Evolutionary conservation across 1,140 invertebrate genomes (phyloP).

Genomic region (Zophobas morio): DNA sequence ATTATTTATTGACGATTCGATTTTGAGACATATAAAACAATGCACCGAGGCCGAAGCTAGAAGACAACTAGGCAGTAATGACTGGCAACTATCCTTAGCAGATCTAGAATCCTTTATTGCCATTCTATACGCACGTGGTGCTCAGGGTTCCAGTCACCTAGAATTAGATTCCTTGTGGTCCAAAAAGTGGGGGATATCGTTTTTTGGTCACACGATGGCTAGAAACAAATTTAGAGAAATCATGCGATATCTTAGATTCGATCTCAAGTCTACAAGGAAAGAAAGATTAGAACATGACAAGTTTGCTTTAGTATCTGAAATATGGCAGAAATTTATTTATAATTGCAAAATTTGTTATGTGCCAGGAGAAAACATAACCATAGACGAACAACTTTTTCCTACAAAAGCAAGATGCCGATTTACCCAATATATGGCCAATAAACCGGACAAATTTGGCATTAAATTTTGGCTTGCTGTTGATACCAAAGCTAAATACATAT

Average conservation of each 20-base stretch:
- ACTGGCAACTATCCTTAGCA: slow-evolving; percentile 55
- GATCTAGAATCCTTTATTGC: slow-evolving; percentile 62
- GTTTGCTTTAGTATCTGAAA: slow-evolving; percentile 63
- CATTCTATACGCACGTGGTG: slow-evolving; percentile 60
- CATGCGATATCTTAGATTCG: slow-evolving; percentile 63
- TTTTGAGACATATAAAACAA: slow-evolving; percentile 48
- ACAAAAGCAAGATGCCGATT: slow-evolving; percentile 64
- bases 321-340: slow-evolving; percentile 64
- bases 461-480: slow-evolving; percentile 66
- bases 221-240: slow-evolving; percentile 63
- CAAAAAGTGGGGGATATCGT: slow-evolving; percentile 54
- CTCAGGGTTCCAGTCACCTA: slow-evolving; percentile 56
- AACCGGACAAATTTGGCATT: slow-evolving; percentile 66
- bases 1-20: slow-evolving; percentile 57
- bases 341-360: slow-evolving; percentile 64
- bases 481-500: slow-evolving; percentile 63
- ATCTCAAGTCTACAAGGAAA: slow-evolving; percentile 59
- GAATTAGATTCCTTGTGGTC: slow-evolving; percentile 56
- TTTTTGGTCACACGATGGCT: slow-evolving; percentile 61
- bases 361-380: slow-evolving; percentile 61
- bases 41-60: slow-evolving; percentile 51
- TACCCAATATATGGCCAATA: slow-evolving; percentile 65
- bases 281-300: slow-evolving; percentile 62
- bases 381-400: slow-evolving; percentile 66
- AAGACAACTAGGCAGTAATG: slow-evolving; percentile 48